Evolutionary conservation across 2,113 vertebrate species (phyloP).

Genomic region (Rhinopithecus roxellana): DNA sequence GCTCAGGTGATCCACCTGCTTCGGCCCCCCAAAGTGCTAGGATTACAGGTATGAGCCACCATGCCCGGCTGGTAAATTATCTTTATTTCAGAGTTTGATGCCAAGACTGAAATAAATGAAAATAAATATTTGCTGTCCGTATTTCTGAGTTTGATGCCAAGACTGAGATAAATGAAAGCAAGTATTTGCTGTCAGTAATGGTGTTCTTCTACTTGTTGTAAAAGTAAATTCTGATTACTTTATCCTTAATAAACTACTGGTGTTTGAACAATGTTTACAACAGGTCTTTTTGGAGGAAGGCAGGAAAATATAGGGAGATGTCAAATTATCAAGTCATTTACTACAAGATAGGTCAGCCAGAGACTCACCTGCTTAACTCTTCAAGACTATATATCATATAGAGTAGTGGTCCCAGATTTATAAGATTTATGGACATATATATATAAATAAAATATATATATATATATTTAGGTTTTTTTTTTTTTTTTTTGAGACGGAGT

Average conservation of each 20-base stretch:
- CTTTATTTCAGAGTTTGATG: no score
- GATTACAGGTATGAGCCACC: no score
- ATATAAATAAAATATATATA: no score
- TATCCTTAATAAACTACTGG: constrained; percentile 30
- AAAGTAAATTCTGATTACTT: constrained; percentile 37
- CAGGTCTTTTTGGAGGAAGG: background rate
- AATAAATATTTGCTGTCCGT: background rate
- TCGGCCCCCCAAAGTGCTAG: no score
- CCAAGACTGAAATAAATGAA: background rate
- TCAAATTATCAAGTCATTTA: constrained; percentile 34
- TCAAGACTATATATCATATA: background rate
- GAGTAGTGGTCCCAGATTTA: constrained; percentile 2
- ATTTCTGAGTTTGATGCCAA: background rate
- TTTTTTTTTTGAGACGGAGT: no score
- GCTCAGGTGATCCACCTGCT: no score
- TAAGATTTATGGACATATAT: background rate
- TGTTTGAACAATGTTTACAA: constrained; percentile 11
- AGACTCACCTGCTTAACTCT: background rate
- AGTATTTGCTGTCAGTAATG: background rate
- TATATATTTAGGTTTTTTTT: no score
- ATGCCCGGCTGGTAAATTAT: no score
- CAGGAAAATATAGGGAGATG: background rate
- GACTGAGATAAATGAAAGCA: background rate
- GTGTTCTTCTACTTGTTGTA: background rate
- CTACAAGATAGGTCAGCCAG: background rate